Evolutionary conservation across 2,888 invertebrate genomes (phyloP).

Genomic region (Drosophila atripex): DNA sequence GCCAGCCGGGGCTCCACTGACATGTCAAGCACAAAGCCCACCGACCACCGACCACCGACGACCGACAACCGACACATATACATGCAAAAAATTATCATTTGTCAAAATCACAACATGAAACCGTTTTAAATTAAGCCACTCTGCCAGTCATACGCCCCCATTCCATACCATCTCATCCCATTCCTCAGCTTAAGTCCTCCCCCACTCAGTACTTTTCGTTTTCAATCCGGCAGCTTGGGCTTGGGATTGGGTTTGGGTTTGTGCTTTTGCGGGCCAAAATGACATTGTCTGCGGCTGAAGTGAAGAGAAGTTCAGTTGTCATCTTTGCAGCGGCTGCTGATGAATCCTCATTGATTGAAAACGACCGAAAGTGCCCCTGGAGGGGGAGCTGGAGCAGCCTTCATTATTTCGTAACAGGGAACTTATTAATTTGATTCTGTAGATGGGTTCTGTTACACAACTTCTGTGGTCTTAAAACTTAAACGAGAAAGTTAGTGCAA

Average conservation of each 20-base stretch:
- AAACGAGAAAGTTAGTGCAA: background rate
- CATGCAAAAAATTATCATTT: constrained; percentile 72
- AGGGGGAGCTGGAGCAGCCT: constrained; percentile 9
- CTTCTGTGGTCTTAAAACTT: background rate
- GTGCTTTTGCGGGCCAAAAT: constrained; percentile 55
- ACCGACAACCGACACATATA: constrained; percentile 35
- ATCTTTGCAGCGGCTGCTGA: constrained; percentile 63
- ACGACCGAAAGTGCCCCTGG: constrained; percentile 37
- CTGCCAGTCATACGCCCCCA: constrained; percentile 39
- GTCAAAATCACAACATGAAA: constrained; percentile 78
- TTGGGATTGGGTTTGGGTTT: constrained; percentile 17
- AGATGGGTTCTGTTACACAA: background rate
- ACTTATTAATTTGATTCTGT: constrained; percentile 8
- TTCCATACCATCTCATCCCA: background rate
- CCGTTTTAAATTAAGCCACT: constrained; percentile 76
- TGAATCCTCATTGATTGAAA: constrained; percentile 74
- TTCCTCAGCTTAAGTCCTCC: constrained; percentile 20
- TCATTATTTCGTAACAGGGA: constrained; percentile 22
- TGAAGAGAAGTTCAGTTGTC: constrained; percentile 73
- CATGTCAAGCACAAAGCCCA: constrained; percentile 69
- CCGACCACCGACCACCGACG: too few species aligned
- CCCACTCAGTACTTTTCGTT: constrained; percentile 11
- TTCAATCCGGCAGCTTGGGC: background rate
- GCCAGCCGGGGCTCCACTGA: constrained; percentile 36
- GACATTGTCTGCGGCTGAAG: constrained; percentile 74